phyloP scores from a whole-genome alignment of 2,113 vertebrate species.

The Equus quagga region DNA sequence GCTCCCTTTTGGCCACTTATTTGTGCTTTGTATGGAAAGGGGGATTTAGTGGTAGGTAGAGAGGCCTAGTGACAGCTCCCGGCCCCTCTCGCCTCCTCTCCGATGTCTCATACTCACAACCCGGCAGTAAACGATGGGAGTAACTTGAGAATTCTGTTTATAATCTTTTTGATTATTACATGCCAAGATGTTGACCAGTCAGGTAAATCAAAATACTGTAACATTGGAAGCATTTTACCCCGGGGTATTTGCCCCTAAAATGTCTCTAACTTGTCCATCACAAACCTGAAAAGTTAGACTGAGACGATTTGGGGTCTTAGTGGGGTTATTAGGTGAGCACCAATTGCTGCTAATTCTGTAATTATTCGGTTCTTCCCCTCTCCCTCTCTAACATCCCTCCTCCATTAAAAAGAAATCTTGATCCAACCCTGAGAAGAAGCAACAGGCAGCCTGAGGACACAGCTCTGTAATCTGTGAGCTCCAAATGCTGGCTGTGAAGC shows the following conservation, averaged over 20 bases:
- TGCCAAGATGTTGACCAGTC: not conserved
- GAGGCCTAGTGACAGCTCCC: not conserved
- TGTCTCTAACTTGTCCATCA: not conserved
- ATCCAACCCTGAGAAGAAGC: not conserved
- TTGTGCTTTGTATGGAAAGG: not conserved
- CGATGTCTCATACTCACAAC: not conserved
- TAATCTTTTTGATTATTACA: not conserved
- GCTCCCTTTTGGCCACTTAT: not conserved
- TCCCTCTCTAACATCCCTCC: not conserved
- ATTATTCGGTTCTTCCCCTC: not conserved
- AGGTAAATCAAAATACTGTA: not conserved
- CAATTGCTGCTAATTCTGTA: not conserved
- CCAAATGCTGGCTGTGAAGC: conserved; percentile 58
- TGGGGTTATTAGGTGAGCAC: not conserved
- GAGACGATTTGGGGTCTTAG: not conserved
- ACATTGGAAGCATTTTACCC: not conserved
- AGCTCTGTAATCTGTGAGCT: conserved; percentile 54
- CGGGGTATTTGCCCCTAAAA: not conserved
- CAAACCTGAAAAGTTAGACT: not conserved
- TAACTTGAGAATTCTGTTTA: not conserved
- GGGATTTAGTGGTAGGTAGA: not conserved
- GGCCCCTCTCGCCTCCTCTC: not conserved
- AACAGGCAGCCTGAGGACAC: conserved; percentile 33
- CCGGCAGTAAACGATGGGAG: not conserved
- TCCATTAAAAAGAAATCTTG: not conserved